Base-by-base conservation (phyloP, 2,888 invertebrate genomes). In the Entomobrya proxima region DNA sequence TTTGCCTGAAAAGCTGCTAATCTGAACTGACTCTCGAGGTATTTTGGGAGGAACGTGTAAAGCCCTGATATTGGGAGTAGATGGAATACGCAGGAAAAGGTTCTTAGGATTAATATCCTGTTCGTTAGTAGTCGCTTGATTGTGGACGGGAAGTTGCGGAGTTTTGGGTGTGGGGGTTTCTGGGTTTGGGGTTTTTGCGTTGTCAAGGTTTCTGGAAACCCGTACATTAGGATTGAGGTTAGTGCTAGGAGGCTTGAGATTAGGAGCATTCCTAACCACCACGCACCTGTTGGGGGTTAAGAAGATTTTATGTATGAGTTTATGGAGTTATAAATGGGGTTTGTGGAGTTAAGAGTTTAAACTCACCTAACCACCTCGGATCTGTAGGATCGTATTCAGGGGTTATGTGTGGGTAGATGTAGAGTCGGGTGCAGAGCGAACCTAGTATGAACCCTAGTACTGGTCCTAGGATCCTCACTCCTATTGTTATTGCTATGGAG, bases 181-280 rank as follows among this genome's bases (percentile, higher is more conserved):
- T 64, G 1, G 1, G 64, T 27, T 27, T 37, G 32, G 1, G 32
- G n/a, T 32, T 64, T 32, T 9, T 64, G n/a, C 4, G 3, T 15
- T 9, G 32, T 35, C 74, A 98, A 93, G 91, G 96, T 94, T 88
- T 95, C 94, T 85, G 98, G 98, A 92, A 98, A 98, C 89, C 96
- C 96, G 92, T 97, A 97, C 96, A 98, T 97, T 79, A 96, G 95
- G 77, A 96, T 92, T 0, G 97, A 96, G 81, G 97, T 95, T 83
- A 98, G 90, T 92, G 97, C 94, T 91, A 98, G 94, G 90, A 97
- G 93, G 0, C 95, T 94, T 1, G 97, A 96, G 91, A 98, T 97
- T 91, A 98, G 93, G 88, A 97, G 95, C 91, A 97, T 94, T 67
- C 97, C 98, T 85, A 98, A 93, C 98, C 98, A 98, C 98, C 98